Conservation (phyloP, 2,888 invertebrate genomes). For the Parnassius smintheus region DNA sequence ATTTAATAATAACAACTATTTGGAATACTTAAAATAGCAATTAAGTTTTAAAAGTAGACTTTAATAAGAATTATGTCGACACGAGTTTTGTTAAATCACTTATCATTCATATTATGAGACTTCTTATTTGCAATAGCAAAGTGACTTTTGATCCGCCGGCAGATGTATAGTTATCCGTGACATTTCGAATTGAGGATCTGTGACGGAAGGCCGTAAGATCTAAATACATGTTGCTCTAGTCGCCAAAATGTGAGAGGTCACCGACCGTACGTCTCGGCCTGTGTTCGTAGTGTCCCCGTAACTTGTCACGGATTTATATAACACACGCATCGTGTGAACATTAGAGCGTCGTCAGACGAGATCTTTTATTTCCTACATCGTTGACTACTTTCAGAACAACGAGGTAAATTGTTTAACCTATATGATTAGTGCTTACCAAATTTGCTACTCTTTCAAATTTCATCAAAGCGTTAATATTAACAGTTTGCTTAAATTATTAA, state of each 20-base stretch:
- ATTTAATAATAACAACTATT: too few species aligned
- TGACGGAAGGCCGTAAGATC: constrained; percentile 35
- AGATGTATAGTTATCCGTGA: constrained; percentile 26
- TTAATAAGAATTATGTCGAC: constrained; percentile 8
- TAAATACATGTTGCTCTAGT: constrained; percentile 38
- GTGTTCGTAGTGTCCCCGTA: constrained; percentile 44
- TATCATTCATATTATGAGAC: constrained; percentile 10
- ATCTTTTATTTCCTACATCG: constrained; percentile 25
- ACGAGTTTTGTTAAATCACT: constrained; percentile 10
- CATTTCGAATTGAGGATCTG: constrained; percentile 27
- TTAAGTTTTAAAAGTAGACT: too few species aligned
- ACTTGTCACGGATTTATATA: constrained; percentile 47
- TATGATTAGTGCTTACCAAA: too few species aligned
- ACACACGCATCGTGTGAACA: constrained; percentile 33
- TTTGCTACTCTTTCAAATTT: too few species aligned
- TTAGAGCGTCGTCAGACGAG: constrained; percentile 16
- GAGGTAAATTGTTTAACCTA: background rate
- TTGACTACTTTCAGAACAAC: constrained; percentile 6
- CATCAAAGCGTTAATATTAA: too few species aligned
- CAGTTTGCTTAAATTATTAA: too few species aligned
- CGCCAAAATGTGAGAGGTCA: constrained; percentile 55
- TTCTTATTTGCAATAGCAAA: constrained; percentile 17
- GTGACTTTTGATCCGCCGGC: constrained; percentile 25
- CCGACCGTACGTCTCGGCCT: constrained; percentile 44
- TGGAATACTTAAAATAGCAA: too few species aligned